Evolutionary conservation across 2,113 vertebrate genomes (phyloP), one percentile per base, ranked within the genome.

Genomic region (Eptatretus burgeri): DNA sequence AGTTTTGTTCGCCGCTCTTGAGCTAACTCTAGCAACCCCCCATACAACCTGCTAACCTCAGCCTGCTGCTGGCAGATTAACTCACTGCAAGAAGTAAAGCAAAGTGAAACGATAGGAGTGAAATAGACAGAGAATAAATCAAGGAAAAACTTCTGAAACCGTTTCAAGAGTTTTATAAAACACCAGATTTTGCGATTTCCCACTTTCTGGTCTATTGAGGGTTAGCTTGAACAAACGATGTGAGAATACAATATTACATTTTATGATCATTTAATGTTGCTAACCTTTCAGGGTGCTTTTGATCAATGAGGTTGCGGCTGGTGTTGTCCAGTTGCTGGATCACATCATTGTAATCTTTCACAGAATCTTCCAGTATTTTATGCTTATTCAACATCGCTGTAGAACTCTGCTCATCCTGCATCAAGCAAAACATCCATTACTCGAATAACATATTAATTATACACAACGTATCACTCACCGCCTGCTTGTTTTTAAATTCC

Each of bases 341-440:
- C 53, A 82, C 82, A 70, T 80, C 80, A 49, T 80, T 81, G 1
- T 91, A 93, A 70, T 84, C 81, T 11, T 82, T 82, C 67, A 93
- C 77, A 5, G 80, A 82, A 71, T 93, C 84, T 65, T 93, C 85
- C 69, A 88, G 67, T 5, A 70, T 79, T 74, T 81, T 75, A 68
- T 93, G 87, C 66, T 82, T 83, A 74, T 84, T 93, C 51, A 93
- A 79, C 79, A 87, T 84, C 16, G 83, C 82, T 63, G 88, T 71
- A 60, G 87, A 84, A 1, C 82, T 79, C 71, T 80, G 79, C 70
- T 93, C 85, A n/a, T 93, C 85, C 85, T 91, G 66, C 63, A 1
- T 18, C 51, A 13, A 19, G 63, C 27, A 49, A 41, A 41, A 41
- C 27, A 7, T 41, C 27, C 27, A 3, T 41, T 41, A 41, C 27